Base-by-base conservation (phyloP, 2,113 vertebrate genomes). In the Zapornia atra region DNA sequence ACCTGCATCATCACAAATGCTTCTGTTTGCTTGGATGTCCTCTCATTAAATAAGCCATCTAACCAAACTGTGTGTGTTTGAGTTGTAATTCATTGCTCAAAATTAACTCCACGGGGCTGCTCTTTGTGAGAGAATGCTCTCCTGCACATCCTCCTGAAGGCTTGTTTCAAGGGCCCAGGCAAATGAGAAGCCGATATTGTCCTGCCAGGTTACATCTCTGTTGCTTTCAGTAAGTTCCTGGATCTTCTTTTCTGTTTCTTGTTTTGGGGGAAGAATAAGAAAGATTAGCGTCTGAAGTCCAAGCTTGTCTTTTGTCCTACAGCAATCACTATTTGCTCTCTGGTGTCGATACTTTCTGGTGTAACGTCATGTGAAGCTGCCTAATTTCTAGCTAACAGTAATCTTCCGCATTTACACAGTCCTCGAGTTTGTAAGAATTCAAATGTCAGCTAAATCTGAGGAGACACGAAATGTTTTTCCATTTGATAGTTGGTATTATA, bases 381-480 rank as follows among this genome's bases (percentile, higher is more conserved):
- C 19, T 80, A 33, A 33, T 89, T 94, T 86, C 69, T 68, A 86
- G 46, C 15, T 91, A 80, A 76, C 15, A 25, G 20, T 31, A 53
- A 79, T 76, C 34, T 65, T 91, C 56, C n/a, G 12, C 25, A 65
- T 84, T 94, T 89, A 60, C 65, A 53, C 6, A 4, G 79, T 92
- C 92, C 33, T 48, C 29, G 82, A 79, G 48, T 83, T 86, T 88
- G 29, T 81, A 82, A 68, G 69, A 83, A 80, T 73, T 88, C 28
- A 90, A 94, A 92, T 85, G 51, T 90, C 79, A 86, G 29, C 24
- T 76, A 86, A 90, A 78, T 92, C 88, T 84, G 21, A 92, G 44
- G 69, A 90, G 48, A 72, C 38, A 11, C 28, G 75, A 50, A 93
- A 78, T 90, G 25, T 75, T 93, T 94, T 87, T 64, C 53, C 3